Evolutionary conservation across 2,113 vertebrate genomes (phyloP).

Genomic region (Coturnix japonica): DNA sequence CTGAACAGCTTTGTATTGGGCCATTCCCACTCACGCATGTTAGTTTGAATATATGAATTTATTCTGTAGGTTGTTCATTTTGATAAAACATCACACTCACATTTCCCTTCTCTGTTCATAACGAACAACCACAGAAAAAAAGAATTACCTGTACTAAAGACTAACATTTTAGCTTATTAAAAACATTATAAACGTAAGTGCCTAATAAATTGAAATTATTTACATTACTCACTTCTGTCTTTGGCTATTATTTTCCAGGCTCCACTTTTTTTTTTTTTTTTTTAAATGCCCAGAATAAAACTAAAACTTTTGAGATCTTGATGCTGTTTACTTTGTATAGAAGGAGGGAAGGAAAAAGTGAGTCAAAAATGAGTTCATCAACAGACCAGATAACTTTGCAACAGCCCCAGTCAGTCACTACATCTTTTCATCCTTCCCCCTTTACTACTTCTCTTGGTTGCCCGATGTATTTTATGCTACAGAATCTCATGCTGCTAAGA

Average conservation of each 20-base stretch:
- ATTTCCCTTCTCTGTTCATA: not conserved
- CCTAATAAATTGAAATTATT: not conserved
- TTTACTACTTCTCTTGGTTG: not conserved
- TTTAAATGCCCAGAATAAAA: not conserved
- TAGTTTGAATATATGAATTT: constrained; percentile 5
- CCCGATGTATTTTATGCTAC: not conserved
- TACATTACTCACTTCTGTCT: not conserved
- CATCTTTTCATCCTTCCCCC: fast-evolving
- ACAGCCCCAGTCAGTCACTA: not conserved
- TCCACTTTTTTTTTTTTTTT: not conserved
- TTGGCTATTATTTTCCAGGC: not conserved
- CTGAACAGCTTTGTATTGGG: constrained; percentile 16
- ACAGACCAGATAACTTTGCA: not conserved
- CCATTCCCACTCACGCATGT: not conserved
- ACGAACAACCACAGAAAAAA: not conserved
- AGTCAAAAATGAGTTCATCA: fast-evolving
- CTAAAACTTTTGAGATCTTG: not conserved
- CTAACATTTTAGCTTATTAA: not conserved
- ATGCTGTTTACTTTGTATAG: not conserved
- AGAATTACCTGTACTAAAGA: not conserved
- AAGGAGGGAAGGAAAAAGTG: not conserved
- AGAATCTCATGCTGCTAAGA: not conserved
- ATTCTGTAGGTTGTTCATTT: not conserved
- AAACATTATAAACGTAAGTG: not conserved
- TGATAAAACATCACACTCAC: not conserved